Percentiles rank a stretch among this genome's conserved stretches.
Conservation (phyloP, 2,113 vertebrate species). For the Muntiacus muntjak region DNA sequence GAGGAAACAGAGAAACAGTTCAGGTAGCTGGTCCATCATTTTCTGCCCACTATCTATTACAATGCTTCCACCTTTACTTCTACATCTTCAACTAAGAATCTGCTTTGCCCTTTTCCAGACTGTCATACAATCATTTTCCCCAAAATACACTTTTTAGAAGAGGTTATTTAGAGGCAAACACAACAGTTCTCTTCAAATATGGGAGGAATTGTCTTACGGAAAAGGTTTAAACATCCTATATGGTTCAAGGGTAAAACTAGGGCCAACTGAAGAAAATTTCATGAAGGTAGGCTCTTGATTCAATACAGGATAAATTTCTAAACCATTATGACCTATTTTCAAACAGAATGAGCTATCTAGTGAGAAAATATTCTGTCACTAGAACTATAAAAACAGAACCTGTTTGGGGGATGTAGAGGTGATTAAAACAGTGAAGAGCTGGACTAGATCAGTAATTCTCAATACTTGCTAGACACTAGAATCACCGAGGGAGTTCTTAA, state of each 20-base stretch:
- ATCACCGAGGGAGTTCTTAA: neutral
- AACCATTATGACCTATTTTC: neutral
- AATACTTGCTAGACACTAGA: neutral
- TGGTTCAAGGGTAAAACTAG: conserved; percentile 15
- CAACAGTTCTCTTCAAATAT: neutral
- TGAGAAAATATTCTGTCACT: neutral
- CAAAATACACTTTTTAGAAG: neutral
- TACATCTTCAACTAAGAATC: neutral
- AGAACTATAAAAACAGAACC: neutral
- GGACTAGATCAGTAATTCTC: neutral
- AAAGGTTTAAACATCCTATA: neutral
- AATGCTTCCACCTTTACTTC: neutral
- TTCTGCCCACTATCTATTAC: neutral
- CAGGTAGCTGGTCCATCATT: neutral
- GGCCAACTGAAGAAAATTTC: neutral
- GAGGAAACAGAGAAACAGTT: neutral
- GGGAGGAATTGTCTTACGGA: neutral
- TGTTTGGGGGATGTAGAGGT: neutral
- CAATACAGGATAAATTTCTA: neutral
- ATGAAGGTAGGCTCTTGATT: neutral
- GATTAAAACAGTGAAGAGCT: neutral
- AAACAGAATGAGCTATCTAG: neutral
- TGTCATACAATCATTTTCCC: neutral
- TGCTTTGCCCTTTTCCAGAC: neutral
- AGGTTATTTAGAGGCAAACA: neutral